A percentile compares a stretch with the other conserved stretches of the same genome.
Evolutionary conservation across 2,113 vertebrate genomes (phyloP).

Genomic region (Saccopteryx bilineata): DNA sequence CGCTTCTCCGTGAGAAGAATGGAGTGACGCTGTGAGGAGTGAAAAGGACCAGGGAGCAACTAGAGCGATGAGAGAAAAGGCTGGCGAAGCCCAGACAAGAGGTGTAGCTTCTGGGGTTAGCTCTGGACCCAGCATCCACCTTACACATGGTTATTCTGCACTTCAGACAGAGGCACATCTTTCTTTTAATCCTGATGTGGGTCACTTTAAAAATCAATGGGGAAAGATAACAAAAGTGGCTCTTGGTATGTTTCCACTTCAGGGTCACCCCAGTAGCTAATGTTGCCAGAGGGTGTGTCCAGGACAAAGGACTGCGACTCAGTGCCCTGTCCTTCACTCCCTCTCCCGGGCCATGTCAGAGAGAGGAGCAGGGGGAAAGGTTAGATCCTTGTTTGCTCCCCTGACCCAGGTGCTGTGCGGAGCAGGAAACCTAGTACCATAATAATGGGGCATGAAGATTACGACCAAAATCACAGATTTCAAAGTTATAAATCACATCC

Average conservation of each 20-base stretch:
- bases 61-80: background rate
- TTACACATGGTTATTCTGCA: background rate
- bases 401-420: slow-evolving; percentile 15
- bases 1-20: background rate
- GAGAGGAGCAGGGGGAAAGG: background rate
- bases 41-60: background rate
- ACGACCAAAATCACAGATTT: slow-evolving; percentile 1
- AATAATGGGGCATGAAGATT: background rate
- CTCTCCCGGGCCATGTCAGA: background rate
- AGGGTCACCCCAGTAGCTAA: background rate
- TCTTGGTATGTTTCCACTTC: slow-evolving; percentile 12
- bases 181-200: slow-evolving; percentile 24
- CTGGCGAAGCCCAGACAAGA: background rate
- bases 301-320: background rate
- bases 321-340: background rate
- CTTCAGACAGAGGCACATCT: background rate
- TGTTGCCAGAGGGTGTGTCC: background rate
- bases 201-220: slow-evolving; percentile 9
- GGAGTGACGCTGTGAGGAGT: fast-evolving
- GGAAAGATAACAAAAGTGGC: background rate
- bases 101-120: background rate
- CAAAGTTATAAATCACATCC: slow-evolving; percentile 49
- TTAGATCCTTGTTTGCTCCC: background rate
- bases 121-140: background rate
- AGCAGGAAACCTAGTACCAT: background rate